A percentile compares a stretch with the other conserved stretches of the same genome.
phyloP scores from a whole-genome alignment of 2,797 vertebrate genomes.

The Selene dorsalis region DNA sequence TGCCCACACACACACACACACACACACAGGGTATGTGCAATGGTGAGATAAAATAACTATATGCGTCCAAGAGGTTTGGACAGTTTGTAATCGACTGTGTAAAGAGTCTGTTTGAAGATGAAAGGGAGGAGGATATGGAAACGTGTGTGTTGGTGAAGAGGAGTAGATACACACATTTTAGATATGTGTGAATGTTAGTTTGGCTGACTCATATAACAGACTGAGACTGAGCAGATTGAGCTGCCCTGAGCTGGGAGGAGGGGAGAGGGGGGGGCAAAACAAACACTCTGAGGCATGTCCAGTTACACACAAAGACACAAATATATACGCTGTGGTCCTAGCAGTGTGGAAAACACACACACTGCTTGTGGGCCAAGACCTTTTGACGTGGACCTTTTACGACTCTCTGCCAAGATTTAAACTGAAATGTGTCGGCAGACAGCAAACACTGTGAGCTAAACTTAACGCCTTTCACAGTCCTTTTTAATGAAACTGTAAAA shows the following conservation, averaged over 20 bases:
- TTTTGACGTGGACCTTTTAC: slow-evolving; percentile 56
- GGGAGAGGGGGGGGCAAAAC: slow-evolving; percentile 59
- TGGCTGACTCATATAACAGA: slow-evolving; percentile 64
- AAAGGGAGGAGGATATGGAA: neutral
- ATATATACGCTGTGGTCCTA: slow-evolving; percentile 52
- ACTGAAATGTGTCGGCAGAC: slow-evolving; percentile 32
- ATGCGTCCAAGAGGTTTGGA: slow-evolving; percentile 10
- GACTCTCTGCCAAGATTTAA: slow-evolving; percentile 32
- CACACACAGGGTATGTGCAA: neutral
- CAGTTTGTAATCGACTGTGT: slow-evolving; percentile 18
- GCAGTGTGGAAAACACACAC: slow-evolving; percentile 30
- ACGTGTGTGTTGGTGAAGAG: slow-evolving; percentile 24
- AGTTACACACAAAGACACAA: slow-evolving; percentile 64
- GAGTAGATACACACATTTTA: slow-evolving; percentile 17
- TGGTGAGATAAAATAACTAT: slow-evolving; percentile 12
- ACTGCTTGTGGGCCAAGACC: slow-evolving; percentile 30
- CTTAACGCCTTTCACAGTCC: neutral
- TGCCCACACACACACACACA: neutral
- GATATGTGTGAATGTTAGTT: slow-evolving; percentile 39
- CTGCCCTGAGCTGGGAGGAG: slow-evolving; percentile 63
- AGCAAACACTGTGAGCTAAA: slow-evolving; percentile 13
- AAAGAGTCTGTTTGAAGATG: slow-evolving; percentile 16
- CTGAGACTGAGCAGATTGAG: slow-evolving; percentile 78
- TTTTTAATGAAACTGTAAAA: neutral
- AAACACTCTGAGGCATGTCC: slow-evolving; percentile 68